These are phyloP conservation scores for Xerus inauris DNA, from an alignment of 2,113 vertebrate genomes.

Conservation along the genomic window DNA sequence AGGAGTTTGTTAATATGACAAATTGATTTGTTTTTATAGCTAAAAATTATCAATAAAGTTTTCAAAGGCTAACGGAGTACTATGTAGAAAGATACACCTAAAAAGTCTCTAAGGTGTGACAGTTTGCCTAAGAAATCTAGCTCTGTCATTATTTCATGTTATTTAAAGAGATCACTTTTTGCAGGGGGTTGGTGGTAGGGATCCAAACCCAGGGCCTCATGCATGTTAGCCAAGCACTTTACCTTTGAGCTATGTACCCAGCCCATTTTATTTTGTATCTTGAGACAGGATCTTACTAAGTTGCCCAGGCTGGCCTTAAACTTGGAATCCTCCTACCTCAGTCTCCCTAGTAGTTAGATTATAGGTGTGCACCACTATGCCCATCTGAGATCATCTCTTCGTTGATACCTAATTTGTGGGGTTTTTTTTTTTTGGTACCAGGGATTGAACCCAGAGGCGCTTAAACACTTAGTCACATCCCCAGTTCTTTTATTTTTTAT, in stretches of 20 bases:
- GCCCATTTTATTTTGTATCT: not conserved
- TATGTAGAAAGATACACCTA: not conserved
- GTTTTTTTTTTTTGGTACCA: too few species aligned
- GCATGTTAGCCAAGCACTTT: not conserved
- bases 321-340: not conserved
- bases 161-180: not conserved
- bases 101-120: not conserved
- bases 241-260: not conserved
- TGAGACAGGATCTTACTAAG: not conserved
- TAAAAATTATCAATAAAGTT: not conserved
- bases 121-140: not conserved
- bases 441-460: too few species aligned
- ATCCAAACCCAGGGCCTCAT: not conserved
- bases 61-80: not conserved
- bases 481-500: too few species aligned
- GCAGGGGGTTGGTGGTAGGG: not conserved
- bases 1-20: not conserved
- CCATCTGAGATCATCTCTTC: not conserved
- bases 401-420: not conserved
- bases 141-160: not conserved
- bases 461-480: too few species aligned
- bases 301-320: not conserved
- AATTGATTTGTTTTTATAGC: not conserved
- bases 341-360: not conserved
- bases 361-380: not conserved